A percentile compares a stretch with the other conserved stretches of the same genome.
Evolutionary conservation across 1,140 invertebrate genomes (phyloP).

Genomic region (Pogonognathellus flavescens): DNA sequence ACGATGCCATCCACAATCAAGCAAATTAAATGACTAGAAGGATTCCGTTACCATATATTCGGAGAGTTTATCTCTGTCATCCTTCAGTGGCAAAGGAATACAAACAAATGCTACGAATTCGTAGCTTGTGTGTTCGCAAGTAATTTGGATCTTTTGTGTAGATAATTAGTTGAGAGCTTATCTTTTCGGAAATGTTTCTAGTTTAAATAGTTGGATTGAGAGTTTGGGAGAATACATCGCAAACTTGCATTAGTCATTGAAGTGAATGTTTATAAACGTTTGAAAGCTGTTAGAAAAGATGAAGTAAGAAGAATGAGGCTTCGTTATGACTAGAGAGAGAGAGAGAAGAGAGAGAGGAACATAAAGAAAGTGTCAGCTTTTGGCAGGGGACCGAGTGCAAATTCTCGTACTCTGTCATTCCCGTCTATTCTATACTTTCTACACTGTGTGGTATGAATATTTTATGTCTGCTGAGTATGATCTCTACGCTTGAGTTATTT

Average conservation of each 20-base stretch:
- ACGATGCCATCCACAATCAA: no score
- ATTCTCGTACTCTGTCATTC: no score
- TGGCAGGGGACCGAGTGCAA: neutral
- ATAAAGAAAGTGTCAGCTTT: constrained; percentile 3
- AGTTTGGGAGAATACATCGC: neutral
- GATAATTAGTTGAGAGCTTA: constrained; percentile 17
- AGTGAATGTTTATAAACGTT: constrained; percentile 28
- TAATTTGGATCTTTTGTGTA: neutral
- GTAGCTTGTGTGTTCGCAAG: neutral
- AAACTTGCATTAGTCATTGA: constrained; percentile 26
- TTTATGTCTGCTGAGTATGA: neutral
- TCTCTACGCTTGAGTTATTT: neutral
- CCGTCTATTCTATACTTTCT: no score
- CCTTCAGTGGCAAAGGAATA: constrained; percentile 14
- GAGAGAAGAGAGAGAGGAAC: neutral
- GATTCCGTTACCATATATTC: neutral
- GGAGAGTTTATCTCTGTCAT: constrained; percentile 2
- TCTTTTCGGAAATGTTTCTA: constrained; percentile 5
- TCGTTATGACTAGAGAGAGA: neutral
- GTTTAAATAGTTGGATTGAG: constrained; percentile 14
- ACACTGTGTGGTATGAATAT: no score
- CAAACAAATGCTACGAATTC: neutral
- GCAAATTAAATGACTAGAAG: neutral
- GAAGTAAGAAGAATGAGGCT: neutral
- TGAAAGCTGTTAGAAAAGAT: constrained; percentile 15